Base-by-base conservation (phyloP, 2,113 vertebrate species). In the Centrocercus urophasianus region DNA sequence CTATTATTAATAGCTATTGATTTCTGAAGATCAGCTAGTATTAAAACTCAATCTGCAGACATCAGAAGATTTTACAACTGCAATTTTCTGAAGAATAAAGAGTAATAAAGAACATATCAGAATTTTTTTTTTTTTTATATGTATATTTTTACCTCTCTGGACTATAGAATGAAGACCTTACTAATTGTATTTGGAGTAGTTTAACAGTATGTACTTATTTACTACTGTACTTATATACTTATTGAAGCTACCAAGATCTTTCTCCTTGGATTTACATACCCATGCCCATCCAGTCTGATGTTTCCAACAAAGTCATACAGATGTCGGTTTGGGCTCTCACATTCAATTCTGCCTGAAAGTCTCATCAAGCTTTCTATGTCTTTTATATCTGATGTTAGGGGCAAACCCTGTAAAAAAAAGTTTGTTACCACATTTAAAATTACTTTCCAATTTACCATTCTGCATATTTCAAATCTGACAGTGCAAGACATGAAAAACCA, bases 231-330 rank as follows among this genome's bases (percentile, higher is more conserved):
- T 42, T 14, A 60, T 11, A 19, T 3, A 71, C 60, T 22, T 74
- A 30, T 71, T 47, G 27, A 79, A 80, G 36, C n/a, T 59, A 27
- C 21, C 11, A 19, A 86, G 56, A 72, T 13, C 6, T 19, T 52
- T 21, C 57, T 36, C 57, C 45, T 60, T 2, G 5, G 34, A 40
- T 89, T 95, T 96, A 98, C 98, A 60, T 97, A 99, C 99, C 99
- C 98, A 93, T 99, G 98, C 69, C 98, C 98, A 90, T 99, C 98
- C 86, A 99, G 96, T 16, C 98, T 98, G 93, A 99, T 98, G 97
- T 99, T 99, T 87, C 99, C 99, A 82, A 99, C 98, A 96, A 99
- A 99, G 96, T 99, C 99, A 16, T 99, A 99, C 64, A 99, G 98
- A 96, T 99, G 99, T 50, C 99, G 97, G 93, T 99, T 99, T 67